Percentiles rank a stretch among this genome's conserved stretches.
Evolutionary conservation across 2,888 invertebrate genomes (phyloP).

Genomic region (Calameuta idolon): DNA sequence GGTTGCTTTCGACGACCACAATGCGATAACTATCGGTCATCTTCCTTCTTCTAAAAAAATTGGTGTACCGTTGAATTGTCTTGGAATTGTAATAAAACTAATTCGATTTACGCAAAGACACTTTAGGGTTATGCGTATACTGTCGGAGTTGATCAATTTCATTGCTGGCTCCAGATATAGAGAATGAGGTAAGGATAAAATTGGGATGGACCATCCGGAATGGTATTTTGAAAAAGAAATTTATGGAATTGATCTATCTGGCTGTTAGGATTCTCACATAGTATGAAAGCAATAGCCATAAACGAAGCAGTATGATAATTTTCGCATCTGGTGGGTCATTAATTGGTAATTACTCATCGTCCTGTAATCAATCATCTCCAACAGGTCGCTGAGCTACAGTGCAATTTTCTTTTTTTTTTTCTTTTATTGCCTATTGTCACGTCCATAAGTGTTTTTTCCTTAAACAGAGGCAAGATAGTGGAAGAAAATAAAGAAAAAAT

Average conservation of each 20-base stretch:
- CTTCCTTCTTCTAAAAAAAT: neutral
- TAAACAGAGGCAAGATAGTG: neutral
- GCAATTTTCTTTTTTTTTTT: neutral
- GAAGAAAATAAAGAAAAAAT: neutral
- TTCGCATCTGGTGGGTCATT: neutral
- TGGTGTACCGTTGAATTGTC: neutral
- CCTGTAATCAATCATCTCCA: neutral
- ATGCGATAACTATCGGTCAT: too few relatives aligned
- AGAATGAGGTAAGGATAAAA: neutral
- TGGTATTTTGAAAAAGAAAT: neutral
- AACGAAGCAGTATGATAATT: neutral
- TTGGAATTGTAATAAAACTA: neutral
- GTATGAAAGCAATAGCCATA: neutral
- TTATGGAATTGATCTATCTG: neutral
- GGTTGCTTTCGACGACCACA: too few relatives aligned
- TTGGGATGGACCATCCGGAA: neutral
- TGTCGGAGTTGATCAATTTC: neutral
- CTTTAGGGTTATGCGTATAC: neutral
- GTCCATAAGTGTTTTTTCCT: neutral
- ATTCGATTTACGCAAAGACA: neutral
- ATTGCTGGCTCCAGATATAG: neutral
- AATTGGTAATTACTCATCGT: neutral
- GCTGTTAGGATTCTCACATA: neutral
- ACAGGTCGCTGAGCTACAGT: neutral
- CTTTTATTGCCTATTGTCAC: neutral